Evolutionary conservation across 1,140 invertebrate species (phyloP).

Genomic region (Mercenaria mercenaria): DNA sequence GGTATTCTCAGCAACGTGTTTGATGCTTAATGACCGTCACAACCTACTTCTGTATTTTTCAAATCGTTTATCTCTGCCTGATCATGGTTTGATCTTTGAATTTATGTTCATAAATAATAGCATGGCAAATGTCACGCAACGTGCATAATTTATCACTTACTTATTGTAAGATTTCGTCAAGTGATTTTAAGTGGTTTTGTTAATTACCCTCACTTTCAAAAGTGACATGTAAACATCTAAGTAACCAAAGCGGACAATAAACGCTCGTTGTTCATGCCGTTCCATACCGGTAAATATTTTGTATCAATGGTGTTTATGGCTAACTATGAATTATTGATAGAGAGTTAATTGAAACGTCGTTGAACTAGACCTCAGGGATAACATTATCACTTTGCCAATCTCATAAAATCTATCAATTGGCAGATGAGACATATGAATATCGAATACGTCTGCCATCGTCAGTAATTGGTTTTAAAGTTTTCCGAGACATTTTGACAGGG

Average conservation of each 20-base stretch:
- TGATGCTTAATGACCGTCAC: no score
- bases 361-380: neutral
- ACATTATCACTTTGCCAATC: neutral
- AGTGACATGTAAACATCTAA: neutral
- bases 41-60: no score
- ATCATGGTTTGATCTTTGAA: no score
- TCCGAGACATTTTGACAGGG: no score
- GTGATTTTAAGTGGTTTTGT: neutral
- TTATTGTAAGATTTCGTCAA: neutral
- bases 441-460: no score
- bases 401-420: neutral
- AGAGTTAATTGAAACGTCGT: neutral
- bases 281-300: neutral
- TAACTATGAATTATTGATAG: neutral
- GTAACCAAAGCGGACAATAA: neutral
- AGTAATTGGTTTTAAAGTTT: no score
- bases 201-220: neutral
- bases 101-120: no score
- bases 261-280: neutral
- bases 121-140: neutral
- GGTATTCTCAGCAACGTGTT: no score
- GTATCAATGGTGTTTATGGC: slow-evolving; percentile 7
- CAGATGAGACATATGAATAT: no score
- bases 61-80: no score
- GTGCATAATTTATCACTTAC: neutral